Evolutionary conservation across 2,888 invertebrate species (phyloP).

Genomic region (Cantharis nigra): DNA sequence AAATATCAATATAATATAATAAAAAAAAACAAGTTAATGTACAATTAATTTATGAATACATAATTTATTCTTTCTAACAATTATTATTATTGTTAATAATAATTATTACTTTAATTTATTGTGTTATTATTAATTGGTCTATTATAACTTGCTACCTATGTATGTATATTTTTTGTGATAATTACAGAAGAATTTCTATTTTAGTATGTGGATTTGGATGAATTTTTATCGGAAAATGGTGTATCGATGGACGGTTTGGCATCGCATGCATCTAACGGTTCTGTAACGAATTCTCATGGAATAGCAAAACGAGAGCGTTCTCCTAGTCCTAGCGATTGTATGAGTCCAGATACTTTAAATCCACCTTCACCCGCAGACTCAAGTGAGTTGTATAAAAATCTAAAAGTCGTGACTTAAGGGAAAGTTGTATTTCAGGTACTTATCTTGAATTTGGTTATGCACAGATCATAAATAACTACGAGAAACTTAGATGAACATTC

Average conservation of each 20-base stretch:
- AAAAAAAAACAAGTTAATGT: neutral
- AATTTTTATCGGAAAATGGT: slow-evolving; percentile 94
- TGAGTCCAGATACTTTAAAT: slow-evolving; percentile 87
- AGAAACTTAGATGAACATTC: neutral
- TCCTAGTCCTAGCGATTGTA: slow-evolving; percentile 85
- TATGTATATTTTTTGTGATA: neutral
- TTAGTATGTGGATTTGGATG: slow-evolving; percentile 96
- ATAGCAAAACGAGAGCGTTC: slow-evolving; percentile 86
- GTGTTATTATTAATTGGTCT: neutral
- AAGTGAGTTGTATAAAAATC: slow-evolving; percentile 64
- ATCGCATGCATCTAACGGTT: slow-evolving; percentile 61
- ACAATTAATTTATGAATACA: neutral
- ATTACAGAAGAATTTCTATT: slow-evolving; percentile 44
- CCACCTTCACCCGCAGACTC: slow-evolving; percentile 89
- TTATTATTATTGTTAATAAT: neutral
- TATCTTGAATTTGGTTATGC: neutral
- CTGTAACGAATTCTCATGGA: slow-evolving; percentile 65
- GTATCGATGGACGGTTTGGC: slow-evolving; percentile 82
- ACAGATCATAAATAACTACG: neutral
- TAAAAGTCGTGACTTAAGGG: neutral
- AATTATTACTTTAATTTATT: neutral
- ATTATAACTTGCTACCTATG: neutral
- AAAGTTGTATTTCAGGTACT: neutral
- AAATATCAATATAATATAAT: neutral
- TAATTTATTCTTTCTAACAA: neutral